Conservation (phyloP, 2,888 invertebrate genomes). For the Biston betularia region DNA sequence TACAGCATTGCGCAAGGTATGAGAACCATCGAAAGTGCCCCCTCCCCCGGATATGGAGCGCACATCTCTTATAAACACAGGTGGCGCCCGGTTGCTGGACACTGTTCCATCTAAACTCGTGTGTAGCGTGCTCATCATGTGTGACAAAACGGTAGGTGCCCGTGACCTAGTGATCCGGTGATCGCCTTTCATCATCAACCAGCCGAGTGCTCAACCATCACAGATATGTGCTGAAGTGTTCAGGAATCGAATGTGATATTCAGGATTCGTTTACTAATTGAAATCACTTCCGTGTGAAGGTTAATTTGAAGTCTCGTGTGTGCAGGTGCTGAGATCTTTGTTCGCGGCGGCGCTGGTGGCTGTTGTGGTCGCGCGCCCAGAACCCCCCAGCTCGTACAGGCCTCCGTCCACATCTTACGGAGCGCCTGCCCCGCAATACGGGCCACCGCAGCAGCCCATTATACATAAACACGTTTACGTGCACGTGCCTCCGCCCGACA, state of each 20-base stretch:
- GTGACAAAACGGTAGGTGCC: conserved; percentile 81
- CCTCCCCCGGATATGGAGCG: conserved; percentile 82
- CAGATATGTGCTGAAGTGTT: conserved; percentile 33
- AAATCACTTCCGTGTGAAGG: conserved; percentile 37
- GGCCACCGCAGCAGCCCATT: conserved; percentile 90
- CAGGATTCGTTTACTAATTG: background rate
- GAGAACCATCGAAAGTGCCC: conserved; percentile 84
- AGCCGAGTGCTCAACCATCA: conserved; percentile 11
- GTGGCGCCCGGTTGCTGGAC: conserved; percentile 78
- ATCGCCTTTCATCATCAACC: conserved; percentile 42
- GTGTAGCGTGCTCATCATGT: conserved; percentile 75
- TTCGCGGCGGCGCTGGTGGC: conserved; percentile 75
- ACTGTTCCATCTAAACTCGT: conserved; percentile 75
- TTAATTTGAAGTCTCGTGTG: conserved; percentile 58
- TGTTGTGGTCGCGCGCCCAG: conserved; percentile 82
- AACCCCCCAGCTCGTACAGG: conserved; percentile 86
- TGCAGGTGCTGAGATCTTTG: conserved; percentile 79
- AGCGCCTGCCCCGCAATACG: conserved; percentile 88
- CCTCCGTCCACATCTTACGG: conserved; percentile 83
- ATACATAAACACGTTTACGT: conserved; percentile 97
- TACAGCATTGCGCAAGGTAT: conserved; percentile 76
- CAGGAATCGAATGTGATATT: conserved; percentile 8
- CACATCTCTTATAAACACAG: conserved; percentile 83
- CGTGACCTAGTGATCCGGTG: conserved; percentile 66
- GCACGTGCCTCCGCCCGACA: conserved; percentile 95